Evolutionary conservation across 2,113 vertebrate species (phyloP), one percentile per base, ranked within the genome.

Genomic region (Corydoras sp.): DNA sequence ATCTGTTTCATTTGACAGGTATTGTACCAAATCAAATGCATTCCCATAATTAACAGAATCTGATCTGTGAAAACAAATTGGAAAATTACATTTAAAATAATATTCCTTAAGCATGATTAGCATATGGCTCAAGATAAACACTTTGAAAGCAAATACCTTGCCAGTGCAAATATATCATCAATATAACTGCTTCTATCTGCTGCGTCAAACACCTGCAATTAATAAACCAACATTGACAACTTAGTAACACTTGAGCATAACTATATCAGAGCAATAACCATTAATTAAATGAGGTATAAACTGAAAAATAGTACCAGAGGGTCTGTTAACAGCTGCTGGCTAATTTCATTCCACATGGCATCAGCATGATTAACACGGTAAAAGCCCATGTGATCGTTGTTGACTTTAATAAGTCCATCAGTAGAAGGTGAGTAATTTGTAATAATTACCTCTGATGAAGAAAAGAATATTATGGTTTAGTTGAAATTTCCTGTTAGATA

Each of bases 311-410:
- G 82, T 85, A 98, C 95, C 83, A 0, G 0, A 64, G 89, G 82
- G 64, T 84, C 76, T 14, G 0, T 29, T 1, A 43, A 0, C 32
- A 99, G 88, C 62, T 82, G 69, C 4, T 0, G 0, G 61, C 82
- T 86, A 75, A 99, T 88, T 0, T 0, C 0, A 1, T 4, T 51
- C 97, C 96, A 99, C 77, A 86, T 87, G 72, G 7, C 0, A 49
- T 1, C 58, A 2, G 92, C 78, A 73, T 98, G 92, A 83, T 96
- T 95, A 80, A 97, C 94, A 71, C 95, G 87, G 80, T 92, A 98
- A 86, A 95, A 98, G 58, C 97, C 96, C 74, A 93, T 82, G 74
- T 98, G 94, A 68, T 94, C 86, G 31, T 88, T 87, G 83, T 99
- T 99, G 30, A 97, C 71, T 58, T 91, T 95, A 10, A 87, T 73